Evolutionary conservation across 2,113 vertebrate genomes (phyloP), one percentile per base, ranked within the genome.

Genomic region (Todiramphus chloris): DNA sequence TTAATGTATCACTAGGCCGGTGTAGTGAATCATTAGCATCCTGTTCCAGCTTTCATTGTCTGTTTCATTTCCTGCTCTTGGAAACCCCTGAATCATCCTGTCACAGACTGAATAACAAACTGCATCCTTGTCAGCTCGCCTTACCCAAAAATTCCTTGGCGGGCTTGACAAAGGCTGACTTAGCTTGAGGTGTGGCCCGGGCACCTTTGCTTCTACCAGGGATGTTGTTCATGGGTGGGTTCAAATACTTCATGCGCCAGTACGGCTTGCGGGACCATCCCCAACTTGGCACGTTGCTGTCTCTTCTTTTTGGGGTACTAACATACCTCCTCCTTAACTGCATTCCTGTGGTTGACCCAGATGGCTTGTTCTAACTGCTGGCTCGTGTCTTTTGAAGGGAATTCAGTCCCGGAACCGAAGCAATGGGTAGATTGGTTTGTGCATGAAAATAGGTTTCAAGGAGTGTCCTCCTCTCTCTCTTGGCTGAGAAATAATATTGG

Each of bases 1-100:
- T 97, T 96, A 96, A 94, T 96, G 93, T 83, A 96, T 93, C 16
- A 30, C 81, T 89, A 77, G 83, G 79, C 91, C 94, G 95, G 89
- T 68, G 76, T 82, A 96, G 97, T 97, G 97, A 97, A 96, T 97
- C 97, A 96, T 96, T 88, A 96, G 87, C 96, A 96, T 96, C 97
- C 96, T 66, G 91, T 78, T 96, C 96, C 89, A 97, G 97, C 92
- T 92, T 96, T 94, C 96, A 92, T 96, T 96, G 96, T 97, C 95
- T 96, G 77, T 81, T 94, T 96, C 94, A 75, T 96, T 97, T 97
- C 97, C 96, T 95, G 89, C 95, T 97, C 94, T 87, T 96, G 91
- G 87, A 97, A 97, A 84, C 84, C 95, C 96, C 93, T 83, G 97
- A 97, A 97, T 96, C 93, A 78, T 95, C 96, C 95, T 96, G 97